Percentiles rank a stretch among this genome's conserved stretches.
Evolutionary conservation across 2,888 invertebrate species (phyloP).

Genomic region (Drosophila putrida): DNA sequence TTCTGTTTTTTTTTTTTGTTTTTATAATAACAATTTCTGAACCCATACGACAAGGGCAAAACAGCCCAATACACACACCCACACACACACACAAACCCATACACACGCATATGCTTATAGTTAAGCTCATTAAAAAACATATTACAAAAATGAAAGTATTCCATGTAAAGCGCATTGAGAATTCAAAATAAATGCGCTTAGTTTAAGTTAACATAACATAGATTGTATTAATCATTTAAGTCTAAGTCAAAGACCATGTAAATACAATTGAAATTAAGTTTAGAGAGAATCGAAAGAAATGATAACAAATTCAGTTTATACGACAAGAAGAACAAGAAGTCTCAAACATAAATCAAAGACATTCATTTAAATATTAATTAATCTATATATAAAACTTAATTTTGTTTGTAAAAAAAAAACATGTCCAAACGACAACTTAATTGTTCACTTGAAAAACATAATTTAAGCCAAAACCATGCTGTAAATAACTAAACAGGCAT

Average conservation of each 20-base stretch:
- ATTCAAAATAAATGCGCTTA: slow-evolving; percentile 34
- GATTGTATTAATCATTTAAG: slow-evolving; percentile 36
- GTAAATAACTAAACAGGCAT: slow-evolving; percentile 46
- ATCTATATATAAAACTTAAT: slow-evolving; percentile 20
- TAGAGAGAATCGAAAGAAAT: background rate
- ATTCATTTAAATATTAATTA: slow-evolving; percentile 19
- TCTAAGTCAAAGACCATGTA: slow-evolving; percentile 55
- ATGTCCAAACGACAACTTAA: slow-evolving; percentile 18
- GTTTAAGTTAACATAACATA: slow-evolving; percentile 17
- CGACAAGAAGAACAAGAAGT: slow-evolving; percentile 16
- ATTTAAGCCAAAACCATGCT: slow-evolving; percentile 41
- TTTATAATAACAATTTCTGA: slow-evolving; percentile 15
- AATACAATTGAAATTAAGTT: slow-evolving; percentile 26
- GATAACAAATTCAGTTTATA: slow-evolving; percentile 21
- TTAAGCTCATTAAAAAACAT: slow-evolving; percentile 34
- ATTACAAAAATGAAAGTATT: slow-evolving; percentile 49
- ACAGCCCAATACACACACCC: slow-evolving; percentile 2
- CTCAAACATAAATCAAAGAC: slow-evolving; percentile 36
- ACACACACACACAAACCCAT: slow-evolving; percentile 7
- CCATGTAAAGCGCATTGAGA: slow-evolving; percentile 29
- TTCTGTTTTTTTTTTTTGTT: slow-evolving; percentile 29
- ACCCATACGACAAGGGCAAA: slow-evolving; percentile 37
- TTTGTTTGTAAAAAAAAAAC: slow-evolving; percentile 35
- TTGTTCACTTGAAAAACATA: slow-evolving; percentile 21
- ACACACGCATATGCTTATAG: slow-evolving; percentile 22